Base-by-base conservation (phyloP, 1,140 invertebrate species). In the Calliopsis andreniformis region DNA sequence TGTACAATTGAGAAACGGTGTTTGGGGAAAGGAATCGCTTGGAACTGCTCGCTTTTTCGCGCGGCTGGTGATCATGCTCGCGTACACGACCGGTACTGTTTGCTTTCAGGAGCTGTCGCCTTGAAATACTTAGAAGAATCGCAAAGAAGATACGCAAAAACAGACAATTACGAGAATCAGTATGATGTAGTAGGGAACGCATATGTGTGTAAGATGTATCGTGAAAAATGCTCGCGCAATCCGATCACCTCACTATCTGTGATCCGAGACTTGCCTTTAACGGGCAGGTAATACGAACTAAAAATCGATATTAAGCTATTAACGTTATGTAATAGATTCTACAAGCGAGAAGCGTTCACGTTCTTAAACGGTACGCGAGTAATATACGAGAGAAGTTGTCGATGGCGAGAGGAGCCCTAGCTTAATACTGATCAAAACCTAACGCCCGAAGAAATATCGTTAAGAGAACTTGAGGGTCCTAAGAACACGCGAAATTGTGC, bases 61-160 rank as follows among this genome's bases (percentile, higher is more conserved):
- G 70, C 53, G 59, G 68, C 64, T 82, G 53, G 64, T 62, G 77
- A 43, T 79, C 73, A 73, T 76, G 85, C 72, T 79, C 80, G 88
- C 88, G 86, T 88, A 89, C 87, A 89, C 87, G 89, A 84, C 86
- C 86, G 86, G 84, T 84, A 70, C 72, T 88, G 86, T 92, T 90
- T 92, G 89, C 80, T 92, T 92, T 92, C 91, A 92, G 91, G 91
- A 92, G 90, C 91, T 92, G 90, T 92, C 91, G 85, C 91, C 91
- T 91, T 92, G 91, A 92, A 92, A 91, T 90, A 85, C 88, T 92
- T 91, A 89, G 87, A 86, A 79, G 87, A 88, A 79, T 87, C 82
- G 78, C 78, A 85, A n/a, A 86, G 86, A 85, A 86, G 85, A 83
- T 72, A 85, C 79, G 84, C 86, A 78, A 78, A 39, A 82, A 86